Evolutionary conservation across 2,797 vertebrate genomes (phyloP).

Genomic region (Myotis findleyi): DNA sequence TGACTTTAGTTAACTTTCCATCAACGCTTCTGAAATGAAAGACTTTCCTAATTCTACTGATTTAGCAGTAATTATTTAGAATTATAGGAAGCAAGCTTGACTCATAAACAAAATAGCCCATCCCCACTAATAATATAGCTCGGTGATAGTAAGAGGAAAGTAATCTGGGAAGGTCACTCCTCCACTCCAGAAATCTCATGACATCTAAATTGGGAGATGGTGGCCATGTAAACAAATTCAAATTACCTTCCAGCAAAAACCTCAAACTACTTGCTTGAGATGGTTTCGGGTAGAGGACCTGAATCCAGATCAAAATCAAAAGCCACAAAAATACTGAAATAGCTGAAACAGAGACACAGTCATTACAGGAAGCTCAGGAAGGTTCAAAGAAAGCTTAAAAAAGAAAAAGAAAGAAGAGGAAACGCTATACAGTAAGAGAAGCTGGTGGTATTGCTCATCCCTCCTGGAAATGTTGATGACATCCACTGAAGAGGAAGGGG

Average conservation of each 20-base stretch:
- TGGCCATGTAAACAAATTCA: slow-evolving; percentile 76
- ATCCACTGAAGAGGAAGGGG: slow-evolving; percentile 64
- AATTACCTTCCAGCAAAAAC: slow-evolving; percentile 76
- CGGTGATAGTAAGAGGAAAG: slow-evolving; percentile 42
- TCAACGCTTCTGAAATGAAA: slow-evolving; percentile 28
- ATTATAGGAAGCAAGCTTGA: slow-evolving; percentile 23
- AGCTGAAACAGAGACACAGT: slow-evolving; percentile 68
- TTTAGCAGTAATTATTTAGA: slow-evolving; percentile 55
- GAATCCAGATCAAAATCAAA: slow-evolving; percentile 74
- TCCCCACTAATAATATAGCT: slow-evolving; percentile 30
- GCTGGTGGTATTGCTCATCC: slow-evolving; percentile 22
- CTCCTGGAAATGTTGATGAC: slow-evolving; percentile 61
- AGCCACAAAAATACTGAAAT: slow-evolving; percentile 78
- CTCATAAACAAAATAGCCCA: slow-evolving; percentile 59
- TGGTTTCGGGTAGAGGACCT: slow-evolving; percentile 64
- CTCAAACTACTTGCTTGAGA: slow-evolving; percentile 78
- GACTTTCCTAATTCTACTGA: slow-evolving; percentile 37
- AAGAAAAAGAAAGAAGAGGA: slow-evolving; percentile 62
- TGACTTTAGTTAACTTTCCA: slow-evolving; percentile 6
- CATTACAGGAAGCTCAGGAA: slow-evolving; percentile 67
- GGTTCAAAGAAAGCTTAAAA: slow-evolving; percentile 70
- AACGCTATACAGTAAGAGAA: slow-evolving; percentile 48
- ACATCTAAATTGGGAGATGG: slow-evolving; percentile 68
- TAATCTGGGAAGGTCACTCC: slow-evolving; percentile 44
- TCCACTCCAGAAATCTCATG: slow-evolving; percentile 52